Evolutionary conservation across 1,140 invertebrate species (phyloP), one percentile per base, ranked within the genome.

Genomic region (Adelges cooleyi): DNA sequence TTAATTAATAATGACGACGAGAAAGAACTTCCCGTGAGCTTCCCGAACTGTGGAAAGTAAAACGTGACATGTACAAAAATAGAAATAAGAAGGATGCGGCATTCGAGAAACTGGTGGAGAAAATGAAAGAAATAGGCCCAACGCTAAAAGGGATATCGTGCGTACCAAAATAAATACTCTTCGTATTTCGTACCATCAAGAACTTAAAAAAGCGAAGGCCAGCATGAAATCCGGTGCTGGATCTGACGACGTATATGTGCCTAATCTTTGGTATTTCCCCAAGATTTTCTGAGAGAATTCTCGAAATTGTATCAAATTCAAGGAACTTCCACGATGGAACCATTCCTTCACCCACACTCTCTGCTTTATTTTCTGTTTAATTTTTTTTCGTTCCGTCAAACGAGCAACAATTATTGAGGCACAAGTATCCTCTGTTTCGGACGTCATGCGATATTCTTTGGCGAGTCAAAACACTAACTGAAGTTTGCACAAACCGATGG

Each of bases 121-220:
- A 65, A 22, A 69, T 69, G 67, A 65, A 49, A 48, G 67, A 69
- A 68, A 59, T 73, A 46, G 67, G 38, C 62, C 69, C 10, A 25
- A 68, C 51, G 65, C 69, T 25, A 70, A 65, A 22, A 69, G 67
- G 46, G 65, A 53, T 38, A 36, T 38, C 22, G 70, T 73, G 44
- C 56, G 69, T 44, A 70, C 65, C 69, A 73, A 73, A 69, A 72
- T 72, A 33, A 71, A 73, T 71, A 71, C 67, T 69, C 53, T 73
- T 65, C 67, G 71, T 68, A 71, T 68, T 44, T 69, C 59, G 65
- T 67, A 68, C 59, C 68, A 68, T n/a, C 71, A 69, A 66, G 69
- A 73, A 68, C 67, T 66, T 44, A 73, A 72, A 54, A 73, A 73
- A 69, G 50, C 59, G 3, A 56, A 66, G 10, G 65, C 46, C 25